Base-by-base conservation (phyloP, 2,113 vertebrate species). In the Rhea americana region DNA sequence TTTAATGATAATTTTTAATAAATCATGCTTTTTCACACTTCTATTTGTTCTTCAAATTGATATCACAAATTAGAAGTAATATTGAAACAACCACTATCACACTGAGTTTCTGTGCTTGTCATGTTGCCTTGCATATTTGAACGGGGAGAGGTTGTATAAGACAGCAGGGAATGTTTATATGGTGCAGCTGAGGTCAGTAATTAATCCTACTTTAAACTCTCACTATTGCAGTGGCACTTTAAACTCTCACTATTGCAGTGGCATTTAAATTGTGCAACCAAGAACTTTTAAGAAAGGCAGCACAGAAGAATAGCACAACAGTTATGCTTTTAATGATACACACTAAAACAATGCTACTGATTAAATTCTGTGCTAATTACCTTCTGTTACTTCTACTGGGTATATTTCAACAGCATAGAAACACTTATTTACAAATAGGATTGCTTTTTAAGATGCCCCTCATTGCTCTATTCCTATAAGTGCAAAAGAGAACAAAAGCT, bases 361-460 rank as follows among this genome's bases (percentile, higher is more conserved):
- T 97, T 94, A 97, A 83, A 94, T 95, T 95, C 35, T 76, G 92
- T 82, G 61, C 90, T 97, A 97, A 97, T 97, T 97, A 91, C 87
- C 89, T 95, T 95, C 96, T 97, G 87, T 82, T 95, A 55, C 80
- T 96, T 85, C 82, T 82, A 41, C 89, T 92, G 87, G 62, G 86
- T 94, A 39, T 83, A 92, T 92, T 96, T 96, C 93, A 95, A 84
- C 37, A 77, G 85, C 96, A 79, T 9, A 70, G 82, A 96, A 74
- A 83, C 37, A 65, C 68, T 85, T 95, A 82, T 88, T 96, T 91
- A 95, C 82, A 92, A 96, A 86, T 35, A 94, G 55, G 17, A 26
- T 74, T 91, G 77, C 70, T 95, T 93, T 92, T 87, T 58, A 73
- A 81, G 71, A 89, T 91, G 41, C 2, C 22, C 39, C 51, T 96